Base-by-base conservation (phyloP, 2,797 vertebrate genomes). In the Mareca penelope region DNA sequence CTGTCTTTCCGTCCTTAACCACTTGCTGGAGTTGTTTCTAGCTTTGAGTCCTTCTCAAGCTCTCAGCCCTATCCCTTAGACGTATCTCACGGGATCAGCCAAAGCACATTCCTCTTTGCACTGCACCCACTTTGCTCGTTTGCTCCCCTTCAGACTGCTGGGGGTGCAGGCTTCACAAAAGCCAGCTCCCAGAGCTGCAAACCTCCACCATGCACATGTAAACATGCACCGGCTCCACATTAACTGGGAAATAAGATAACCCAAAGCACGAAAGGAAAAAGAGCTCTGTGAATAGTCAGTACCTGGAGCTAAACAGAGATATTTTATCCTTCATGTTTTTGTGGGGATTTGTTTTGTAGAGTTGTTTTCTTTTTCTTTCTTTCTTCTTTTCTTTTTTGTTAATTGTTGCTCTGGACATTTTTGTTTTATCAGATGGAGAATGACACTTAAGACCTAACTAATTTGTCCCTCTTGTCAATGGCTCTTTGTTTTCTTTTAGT, bases 391-490 rank as follows among this genome's bases (percentile, higher is more conserved):
- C 15, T 50, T 85, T 86, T 75, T 85, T 75, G 60, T 90, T 87
- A 95, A 80, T 94, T 83, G 90, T 87, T 90, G 55, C 81, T 87
- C 79, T 87, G 86, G 29, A 93, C 79, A 93, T 95, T 95, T 95
- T 96, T 95, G 84, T 65, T 95, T 96, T 93, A 96, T 96, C 93
- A 96, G 93, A 96, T 96, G 65, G 76, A 21, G 35, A 91, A 89
- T 75, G 96, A 95, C 59, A 95, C 89, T 93, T 0, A 46, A 96
- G 81, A 93, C 79, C 46, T 68, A 64, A 68, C 72, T 88, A 89
- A 92, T 94, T 89, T 83, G 29, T 92, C 69, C 56, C 61, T 89
- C 71, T 82, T 88, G 33, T 94, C 93, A 96, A 95, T 92, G 92
- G 84, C 26, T 89, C 94, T 90, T 96, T 96, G 90, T 96, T 92